Conservation (phyloP, 2,888 invertebrate genomes). For the Ornithoptera alexandrae region DNA sequence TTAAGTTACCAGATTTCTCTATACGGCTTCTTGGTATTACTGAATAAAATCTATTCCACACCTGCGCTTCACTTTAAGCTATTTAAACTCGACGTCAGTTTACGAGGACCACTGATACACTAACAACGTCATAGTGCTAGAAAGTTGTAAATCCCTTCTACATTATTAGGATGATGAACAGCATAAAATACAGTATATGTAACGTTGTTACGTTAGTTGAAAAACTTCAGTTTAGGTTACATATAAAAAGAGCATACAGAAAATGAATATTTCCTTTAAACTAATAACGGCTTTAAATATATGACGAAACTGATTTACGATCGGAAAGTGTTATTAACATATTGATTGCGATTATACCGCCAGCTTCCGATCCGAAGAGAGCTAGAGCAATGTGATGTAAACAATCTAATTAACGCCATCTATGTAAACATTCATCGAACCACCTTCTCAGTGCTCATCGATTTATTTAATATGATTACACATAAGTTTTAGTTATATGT, state of each 20-base stretch:
- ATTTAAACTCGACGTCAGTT: constrained; percentile 24
- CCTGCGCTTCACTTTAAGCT: constrained; percentile 25
- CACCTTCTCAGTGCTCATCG: too few species aligned
- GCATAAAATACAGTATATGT: background rate
- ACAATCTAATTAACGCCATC: too few species aligned
- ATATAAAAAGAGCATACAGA: background rate
- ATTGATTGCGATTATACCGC: too few species aligned
- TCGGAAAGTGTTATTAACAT: too few species aligned
- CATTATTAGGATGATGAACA: constrained; percentile 17
- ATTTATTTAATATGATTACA: too few species aligned
- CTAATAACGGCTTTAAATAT: too few species aligned
- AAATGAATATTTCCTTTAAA: too few species aligned
- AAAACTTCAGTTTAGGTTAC: background rate
- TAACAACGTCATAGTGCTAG: background rate
- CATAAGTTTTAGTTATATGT: too few species aligned
- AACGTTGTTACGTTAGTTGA: background rate
- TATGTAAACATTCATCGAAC: too few species aligned
- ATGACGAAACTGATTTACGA: too few species aligned
- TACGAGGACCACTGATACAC: constrained; percentile 20
- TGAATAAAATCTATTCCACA: constrained; percentile 24
- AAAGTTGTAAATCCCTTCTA: constrained; percentile 19
- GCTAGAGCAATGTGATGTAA: too few species aligned
- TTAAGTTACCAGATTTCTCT: background rate
- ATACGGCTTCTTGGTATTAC: constrained; percentile 22
- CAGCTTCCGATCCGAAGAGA: too few species aligned